Percentiles rank a stretch among this genome's conserved stretches.
These are phyloP conservation scores for Motacilla tschutschensis DNA, from an alignment of 2,113 vertebrate genomes.

Conservation along the genomic window DNA sequence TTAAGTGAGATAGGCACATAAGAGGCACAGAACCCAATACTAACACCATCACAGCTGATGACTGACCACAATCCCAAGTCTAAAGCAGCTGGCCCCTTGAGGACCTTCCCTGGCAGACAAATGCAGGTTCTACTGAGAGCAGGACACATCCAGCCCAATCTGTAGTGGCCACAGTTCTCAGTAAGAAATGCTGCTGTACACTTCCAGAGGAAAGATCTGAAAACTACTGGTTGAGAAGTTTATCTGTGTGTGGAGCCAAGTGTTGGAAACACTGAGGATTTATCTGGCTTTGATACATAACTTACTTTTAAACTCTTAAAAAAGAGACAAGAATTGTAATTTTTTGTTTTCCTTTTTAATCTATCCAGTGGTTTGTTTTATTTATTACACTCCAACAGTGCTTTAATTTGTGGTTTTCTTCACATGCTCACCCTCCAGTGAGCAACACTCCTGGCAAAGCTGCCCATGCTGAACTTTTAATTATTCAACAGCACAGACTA, in stretches of 20 bases:
- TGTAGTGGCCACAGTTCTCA: neutral
- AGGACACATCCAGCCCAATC: neutral
- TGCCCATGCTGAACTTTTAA: neutral
- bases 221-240: neutral
- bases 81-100: neutral
- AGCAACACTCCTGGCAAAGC: neutral
- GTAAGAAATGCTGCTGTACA: neutral
- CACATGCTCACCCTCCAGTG: neutral
- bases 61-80: neutral
- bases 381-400: neutral
- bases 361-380: neutral
- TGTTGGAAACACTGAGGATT: neutral
- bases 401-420: conserved; percentile 29
- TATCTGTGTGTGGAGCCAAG: neutral
- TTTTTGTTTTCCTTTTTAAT: neutral
- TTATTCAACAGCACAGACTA: neutral
- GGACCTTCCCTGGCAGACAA: neutral
- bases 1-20: neutral
- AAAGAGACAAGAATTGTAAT: neutral
- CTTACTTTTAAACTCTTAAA: neutral
- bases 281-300: neutral
- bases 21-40: neutral
- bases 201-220: neutral
- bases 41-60: neutral
- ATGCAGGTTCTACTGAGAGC: neutral